A percentile compares a stretch with the other conserved stretches of the same genome.
phyloP scores from a whole-genome alignment of 2,797 vertebrate genomes.

The Gobionotothen gibberifrons region DNA sequence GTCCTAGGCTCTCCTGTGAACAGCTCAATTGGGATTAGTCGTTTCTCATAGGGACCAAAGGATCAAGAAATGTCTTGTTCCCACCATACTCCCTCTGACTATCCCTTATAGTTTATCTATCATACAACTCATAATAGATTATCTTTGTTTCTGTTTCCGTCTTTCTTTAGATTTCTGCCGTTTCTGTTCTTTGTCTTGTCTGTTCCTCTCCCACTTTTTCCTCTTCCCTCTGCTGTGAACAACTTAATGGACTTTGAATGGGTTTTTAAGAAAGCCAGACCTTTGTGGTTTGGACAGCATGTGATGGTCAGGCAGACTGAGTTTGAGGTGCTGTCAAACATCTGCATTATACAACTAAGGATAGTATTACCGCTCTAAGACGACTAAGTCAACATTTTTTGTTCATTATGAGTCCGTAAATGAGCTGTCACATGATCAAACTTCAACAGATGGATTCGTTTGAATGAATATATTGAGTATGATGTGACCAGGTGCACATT shows the following conservation, averaged over 20 bases:
- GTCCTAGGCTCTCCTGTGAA: conserved; percentile 32
- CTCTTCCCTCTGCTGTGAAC: conserved; percentile 14
- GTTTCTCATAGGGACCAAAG: conserved; percentile 19
- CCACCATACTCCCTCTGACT: conserved; percentile 2
- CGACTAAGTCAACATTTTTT: conserved; percentile 22
- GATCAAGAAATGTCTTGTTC: conserved; percentile 38
- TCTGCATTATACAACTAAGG: conserved; percentile 28
- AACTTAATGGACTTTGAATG: conserved; percentile 44
- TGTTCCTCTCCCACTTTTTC: background rate
- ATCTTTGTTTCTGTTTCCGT: conserved; percentile 4
- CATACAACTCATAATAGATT: background rate
- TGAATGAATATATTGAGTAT: background rate
- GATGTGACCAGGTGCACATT: background rate
- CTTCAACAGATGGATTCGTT: conserved; percentile 16
- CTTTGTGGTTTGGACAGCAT: conserved; percentile 50
- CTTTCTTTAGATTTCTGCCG: background rate
- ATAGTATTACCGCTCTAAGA: conserved; percentile 32
- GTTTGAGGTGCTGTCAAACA: conserved; percentile 47
- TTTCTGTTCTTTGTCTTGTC: conserved; percentile 5
- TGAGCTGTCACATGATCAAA: conserved; percentile 7
- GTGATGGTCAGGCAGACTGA: conserved; percentile 45
- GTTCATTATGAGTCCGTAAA: conserved; percentile 19
- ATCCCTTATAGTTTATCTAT: background rate
- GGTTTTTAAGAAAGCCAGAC: conserved; percentile 40
- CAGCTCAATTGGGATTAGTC: conserved; percentile 42